These are phyloP conservation scores for Cyclophora punctaria DNA, from an alignment of 2,888 invertebrate species.

Conservation along the genomic window DNA sequence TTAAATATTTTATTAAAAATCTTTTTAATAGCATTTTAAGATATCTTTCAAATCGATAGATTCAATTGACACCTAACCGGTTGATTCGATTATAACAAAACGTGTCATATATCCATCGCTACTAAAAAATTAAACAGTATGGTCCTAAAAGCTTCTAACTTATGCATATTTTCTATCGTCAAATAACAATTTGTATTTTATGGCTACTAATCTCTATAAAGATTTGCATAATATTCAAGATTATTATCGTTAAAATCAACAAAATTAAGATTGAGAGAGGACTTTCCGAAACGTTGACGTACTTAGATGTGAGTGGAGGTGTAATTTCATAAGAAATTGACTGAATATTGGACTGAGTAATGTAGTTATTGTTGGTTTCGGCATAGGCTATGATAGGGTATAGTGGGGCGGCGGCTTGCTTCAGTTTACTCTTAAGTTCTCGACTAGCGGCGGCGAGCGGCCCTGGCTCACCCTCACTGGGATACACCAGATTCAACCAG, in stretches of 20 bases:
- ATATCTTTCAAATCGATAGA: too few relatives aligned
- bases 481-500: constrained; percentile 17
- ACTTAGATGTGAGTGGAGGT: constrained; percentile 59
- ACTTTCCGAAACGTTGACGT: constrained; percentile 52
- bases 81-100: too few relatives aligned
- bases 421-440: constrained; percentile 43
- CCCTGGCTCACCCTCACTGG: constrained; percentile 9
- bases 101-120: too few relatives aligned
- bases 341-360: constrained; percentile 74
- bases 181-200: too few relatives aligned
- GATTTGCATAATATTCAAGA: too few relatives aligned
- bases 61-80: too few relatives aligned
- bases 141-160: too few relatives aligned
- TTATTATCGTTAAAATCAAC: too few relatives aligned
- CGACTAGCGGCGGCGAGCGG: constrained; percentile 40
- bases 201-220: too few relatives aligned
- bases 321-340: constrained; percentile 72
- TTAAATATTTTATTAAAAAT: constrained; percentile 11
- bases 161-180: too few relatives aligned
- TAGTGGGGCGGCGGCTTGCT: constrained; percentile 69
- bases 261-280: constrained; percentile 22
- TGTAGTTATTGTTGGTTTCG: constrained; percentile 66
- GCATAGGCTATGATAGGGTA: constrained; percentile 67
- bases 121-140: too few relatives aligned
- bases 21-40: constrained; percentile 5